Evolutionary conservation across 53 echinoderm and acorn worm genomes (phyloP).

Genomic region (Temnopleurus reevesii): DNA sequence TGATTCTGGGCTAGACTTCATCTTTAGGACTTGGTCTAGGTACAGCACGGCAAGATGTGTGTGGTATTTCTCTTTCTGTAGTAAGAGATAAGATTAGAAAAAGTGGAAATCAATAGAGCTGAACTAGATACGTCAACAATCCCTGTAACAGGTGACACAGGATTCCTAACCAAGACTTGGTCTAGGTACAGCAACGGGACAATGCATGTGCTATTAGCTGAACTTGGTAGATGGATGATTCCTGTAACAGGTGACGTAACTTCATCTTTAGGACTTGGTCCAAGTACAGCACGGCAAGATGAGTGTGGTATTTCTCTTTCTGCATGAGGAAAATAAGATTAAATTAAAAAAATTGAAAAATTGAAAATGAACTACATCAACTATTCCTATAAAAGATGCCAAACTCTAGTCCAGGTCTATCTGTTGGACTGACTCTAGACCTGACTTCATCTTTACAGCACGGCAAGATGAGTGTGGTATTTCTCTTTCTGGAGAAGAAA

Average conservation of each 20-base stretch:
- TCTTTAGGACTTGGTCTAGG: not conserved
- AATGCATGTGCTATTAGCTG: too few relatives aligned
- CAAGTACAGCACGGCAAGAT: slow-evolving; percentile 90
- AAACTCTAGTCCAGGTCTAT: not conserved
- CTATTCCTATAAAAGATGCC: too few relatives aligned
- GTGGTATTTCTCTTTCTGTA: slow-evolving; percentile 84
- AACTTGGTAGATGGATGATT: slow-evolving; percentile 81
- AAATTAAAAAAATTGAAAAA: slow-evolving; percentile 68
- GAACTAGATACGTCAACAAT: too few relatives aligned
- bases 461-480: slow-evolving; percentile 79
- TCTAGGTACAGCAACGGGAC: too few relatives aligned
- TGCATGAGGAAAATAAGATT: not conserved
- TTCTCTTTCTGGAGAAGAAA: slow-evolving; percentile 80
- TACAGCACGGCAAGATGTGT: slow-evolving; percentile 70
- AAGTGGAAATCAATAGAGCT: too few relatives aligned
- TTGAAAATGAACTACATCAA: too few relatives aligned
- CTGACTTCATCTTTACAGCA: slow-evolving; percentile 2
- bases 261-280: slow-evolving; percentile 85
- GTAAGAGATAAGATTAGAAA: too few relatives aligned
- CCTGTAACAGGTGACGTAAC: slow-evolving; percentile 89
- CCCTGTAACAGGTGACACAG: too few relatives aligned
- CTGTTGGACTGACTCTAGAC: not conserved
- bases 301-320: slow-evolving; percentile 99
- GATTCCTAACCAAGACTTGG: too few relatives aligned
- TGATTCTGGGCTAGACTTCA: not conserved